Evolutionary conservation across 2,113 vertebrate species (phyloP).

Genomic region (Syrrhaptes paradoxus): DNA sequence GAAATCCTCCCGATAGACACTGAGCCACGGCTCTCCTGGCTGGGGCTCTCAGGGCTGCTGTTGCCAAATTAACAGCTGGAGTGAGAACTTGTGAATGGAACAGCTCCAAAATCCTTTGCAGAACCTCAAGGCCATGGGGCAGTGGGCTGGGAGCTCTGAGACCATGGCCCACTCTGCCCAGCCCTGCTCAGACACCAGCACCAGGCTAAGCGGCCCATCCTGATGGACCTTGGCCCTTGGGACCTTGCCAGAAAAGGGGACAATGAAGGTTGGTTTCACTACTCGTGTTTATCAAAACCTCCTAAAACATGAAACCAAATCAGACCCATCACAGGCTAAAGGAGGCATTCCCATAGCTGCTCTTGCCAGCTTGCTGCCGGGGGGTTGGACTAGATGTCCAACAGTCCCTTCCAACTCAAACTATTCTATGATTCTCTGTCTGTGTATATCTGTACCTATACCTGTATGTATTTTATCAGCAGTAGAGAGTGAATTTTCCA

Average conservation of each 20-base stretch:
- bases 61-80: slow-evolving; percentile 10
- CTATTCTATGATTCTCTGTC: not conserved
- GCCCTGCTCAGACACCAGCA: not conserved
- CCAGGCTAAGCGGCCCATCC: not conserved
- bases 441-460: not conserved
- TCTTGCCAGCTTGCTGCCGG: not conserved
- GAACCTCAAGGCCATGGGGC: not conserved
- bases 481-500: not conserved
- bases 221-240: not conserved
- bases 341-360: not conserved
- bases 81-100: not conserved
- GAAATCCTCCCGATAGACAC: not conserved
- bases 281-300: not conserved
- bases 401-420: no score
- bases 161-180: not conserved
- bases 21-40: not conserved
- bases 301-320: not conserved
- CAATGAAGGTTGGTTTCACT: not conserved
- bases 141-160: not conserved
- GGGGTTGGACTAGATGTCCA: no score
- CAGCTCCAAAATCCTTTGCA: not conserved
- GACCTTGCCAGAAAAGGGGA: not conserved
- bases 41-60: not conserved
- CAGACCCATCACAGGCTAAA: not conserved
- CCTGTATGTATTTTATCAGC: not conserved